Conservation (phyloP, 2,113 vertebrate species). For the Sinocyclocheilus anophthalmus region DNA sequence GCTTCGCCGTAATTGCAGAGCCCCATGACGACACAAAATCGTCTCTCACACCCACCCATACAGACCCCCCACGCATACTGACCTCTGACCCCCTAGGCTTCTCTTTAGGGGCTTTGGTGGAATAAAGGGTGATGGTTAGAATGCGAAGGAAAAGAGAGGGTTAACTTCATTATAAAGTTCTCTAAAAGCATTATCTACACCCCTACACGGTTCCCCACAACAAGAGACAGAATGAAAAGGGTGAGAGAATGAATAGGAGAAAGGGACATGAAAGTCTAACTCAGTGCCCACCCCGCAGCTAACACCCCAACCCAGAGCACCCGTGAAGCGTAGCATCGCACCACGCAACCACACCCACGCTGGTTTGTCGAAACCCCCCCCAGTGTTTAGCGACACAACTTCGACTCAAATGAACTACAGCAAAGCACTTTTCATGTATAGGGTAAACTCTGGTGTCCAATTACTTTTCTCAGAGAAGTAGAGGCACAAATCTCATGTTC, state of each 20-base stretch:
- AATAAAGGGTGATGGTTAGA: constrained; percentile 35
- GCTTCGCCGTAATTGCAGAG: constrained; percentile 22
- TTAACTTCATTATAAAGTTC: constrained; percentile 58
- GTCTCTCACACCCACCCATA: too few relatives aligned
- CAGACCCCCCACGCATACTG: constrained; percentile 6
- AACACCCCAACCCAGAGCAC: too few relatives aligned
- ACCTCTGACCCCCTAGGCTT: constrained; percentile 25
- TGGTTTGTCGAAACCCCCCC: too few relatives aligned
- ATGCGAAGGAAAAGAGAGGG: constrained; percentile 50
- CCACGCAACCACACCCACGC: too few relatives aligned
- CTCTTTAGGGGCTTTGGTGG: constrained; percentile 24
- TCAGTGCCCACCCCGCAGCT: too few relatives aligned
- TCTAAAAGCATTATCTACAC: constrained; percentile 57
- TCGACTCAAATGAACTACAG: too few relatives aligned
- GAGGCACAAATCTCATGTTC: neutral
- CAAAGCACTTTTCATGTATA: constrained; percentile 1
- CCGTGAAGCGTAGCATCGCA: too few relatives aligned
- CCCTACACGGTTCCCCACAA: constrained; percentile 38
- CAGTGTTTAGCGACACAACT: too few relatives aligned
- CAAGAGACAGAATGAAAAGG: constrained; percentile 32
- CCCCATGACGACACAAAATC: too few relatives aligned
- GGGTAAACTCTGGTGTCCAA: neutral
- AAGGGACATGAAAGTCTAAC: constrained; percentile 50
- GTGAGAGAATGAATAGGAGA: constrained; percentile 26
- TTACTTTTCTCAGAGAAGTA: neutral